A percentile compares a stretch with the other conserved stretches of the same genome.
These are phyloP conservation scores for Phyllotis vaccarum DNA, from an alignment of 2,797 vertebrate species.

Conservation along the genomic window DNA sequence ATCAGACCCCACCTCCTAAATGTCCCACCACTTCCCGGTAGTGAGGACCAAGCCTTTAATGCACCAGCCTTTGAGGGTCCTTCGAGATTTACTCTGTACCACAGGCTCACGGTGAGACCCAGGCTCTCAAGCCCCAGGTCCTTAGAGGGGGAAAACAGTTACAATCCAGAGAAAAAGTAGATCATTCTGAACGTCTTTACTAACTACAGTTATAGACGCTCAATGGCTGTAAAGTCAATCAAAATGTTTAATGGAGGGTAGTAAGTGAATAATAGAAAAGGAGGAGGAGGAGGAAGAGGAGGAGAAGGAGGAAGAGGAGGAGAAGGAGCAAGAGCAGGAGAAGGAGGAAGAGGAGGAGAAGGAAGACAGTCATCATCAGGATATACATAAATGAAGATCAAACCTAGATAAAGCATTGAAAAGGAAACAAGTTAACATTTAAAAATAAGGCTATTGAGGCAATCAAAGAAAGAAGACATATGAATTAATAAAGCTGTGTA, in stretches of 20 bases:
- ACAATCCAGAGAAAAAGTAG: not conserved
- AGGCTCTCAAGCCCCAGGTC: not conserved
- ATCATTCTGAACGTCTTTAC: not conserved
- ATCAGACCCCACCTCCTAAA: not conserved
- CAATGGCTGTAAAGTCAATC: not conserved
- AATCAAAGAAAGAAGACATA: not conserved
- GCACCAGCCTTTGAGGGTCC: no score
- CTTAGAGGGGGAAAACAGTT: not conserved
- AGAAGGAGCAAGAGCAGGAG: no score
- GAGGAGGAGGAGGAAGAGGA: no score
- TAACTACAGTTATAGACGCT: not conserved
- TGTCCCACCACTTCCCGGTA: not conserved
- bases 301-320: no score
- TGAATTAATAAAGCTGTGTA: not conserved
- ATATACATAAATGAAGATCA: not conserved
- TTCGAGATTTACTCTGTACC: not conserved
- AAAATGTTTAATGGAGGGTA: not conserved
- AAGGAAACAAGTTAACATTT: not conserved
- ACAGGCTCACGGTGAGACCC: not conserved
- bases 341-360: no score
- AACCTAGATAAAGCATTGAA: not conserved
- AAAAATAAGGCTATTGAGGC: not conserved
- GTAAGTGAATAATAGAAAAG: not conserved
- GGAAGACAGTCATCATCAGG: not conserved
- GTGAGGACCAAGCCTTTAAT: not conserved